These are phyloP conservation scores for Cavia porcellus DNA, from an alignment of 2,113 vertebrate species.

Conservation along the genomic window DNA sequence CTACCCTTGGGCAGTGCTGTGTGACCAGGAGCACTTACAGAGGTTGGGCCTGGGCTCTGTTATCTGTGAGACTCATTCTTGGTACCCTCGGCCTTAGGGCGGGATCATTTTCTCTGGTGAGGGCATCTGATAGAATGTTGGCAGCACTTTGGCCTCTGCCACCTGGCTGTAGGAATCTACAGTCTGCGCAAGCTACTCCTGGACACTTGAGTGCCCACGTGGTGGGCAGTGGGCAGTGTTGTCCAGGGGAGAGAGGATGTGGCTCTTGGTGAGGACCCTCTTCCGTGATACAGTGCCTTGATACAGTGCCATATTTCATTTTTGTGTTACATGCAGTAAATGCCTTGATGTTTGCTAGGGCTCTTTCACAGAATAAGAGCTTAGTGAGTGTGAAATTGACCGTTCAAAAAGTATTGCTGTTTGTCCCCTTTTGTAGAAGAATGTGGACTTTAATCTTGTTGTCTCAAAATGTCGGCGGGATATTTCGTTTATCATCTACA, in stretches of 20 bases:
- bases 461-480: neutral
- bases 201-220: neutral
- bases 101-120: neutral
- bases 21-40: neutral
- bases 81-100: no score
- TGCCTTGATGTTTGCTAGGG: neutral
- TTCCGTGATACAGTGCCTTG: neutral
- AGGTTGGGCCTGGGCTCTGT: neutral
- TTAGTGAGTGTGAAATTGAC: neutral
- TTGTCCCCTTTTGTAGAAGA: neutral
- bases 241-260: no score
- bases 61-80: neutral
- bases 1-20: rapidly evolving
- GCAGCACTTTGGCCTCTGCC: neutral
- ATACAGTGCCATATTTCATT: neutral
- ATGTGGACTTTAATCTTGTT: neutral
- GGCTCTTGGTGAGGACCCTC: neutral
- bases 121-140: neutral
- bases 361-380: neutral
- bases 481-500: neutral
- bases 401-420: neutral
- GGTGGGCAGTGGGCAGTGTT: no score
- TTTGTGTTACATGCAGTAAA: neutral
- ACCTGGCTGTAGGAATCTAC: no score
- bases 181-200: neutral